phyloP scores from a whole-genome alignment of 2,113 vertebrate species.

The Tupaia chinensis region DNA sequence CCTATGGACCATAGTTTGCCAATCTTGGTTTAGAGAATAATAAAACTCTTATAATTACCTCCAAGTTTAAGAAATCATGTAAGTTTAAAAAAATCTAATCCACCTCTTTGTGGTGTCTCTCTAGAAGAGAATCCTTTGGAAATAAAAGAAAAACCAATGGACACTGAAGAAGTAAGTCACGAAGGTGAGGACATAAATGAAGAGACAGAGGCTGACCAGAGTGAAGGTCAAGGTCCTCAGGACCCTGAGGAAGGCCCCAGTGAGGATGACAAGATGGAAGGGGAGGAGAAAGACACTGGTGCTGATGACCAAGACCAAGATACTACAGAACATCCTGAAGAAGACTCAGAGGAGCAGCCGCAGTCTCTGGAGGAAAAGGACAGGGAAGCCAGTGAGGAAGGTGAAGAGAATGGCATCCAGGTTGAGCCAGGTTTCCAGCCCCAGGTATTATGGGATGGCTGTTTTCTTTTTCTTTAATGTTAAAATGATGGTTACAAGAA shows the following conservation, averaged over 20 bases:
- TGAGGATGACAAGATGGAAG: conserved; percentile 79
- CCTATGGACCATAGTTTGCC: neutral
- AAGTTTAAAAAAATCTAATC: neutral
- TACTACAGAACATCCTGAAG: conserved; percentile 75
- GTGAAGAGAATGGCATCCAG: conserved; percentile 81
- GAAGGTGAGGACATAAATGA: conserved; percentile 81
- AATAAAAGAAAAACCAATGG: conserved; percentile 89
- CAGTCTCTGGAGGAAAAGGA: conserved; percentile 60
- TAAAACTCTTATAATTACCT: neutral
- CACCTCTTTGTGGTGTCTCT: conserved; percentile 1
- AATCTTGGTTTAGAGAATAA: neutral
- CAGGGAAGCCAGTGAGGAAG: conserved; percentile 75
- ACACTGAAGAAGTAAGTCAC: conserved; percentile 86
- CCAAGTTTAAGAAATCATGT: neutral
- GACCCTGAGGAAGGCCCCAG: conserved; percentile 80
- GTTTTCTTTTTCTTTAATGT: neutral
- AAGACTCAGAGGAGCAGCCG: conserved; percentile 82
- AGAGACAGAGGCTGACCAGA: conserved; percentile 78
- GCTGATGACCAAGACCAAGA: conserved; percentile 79
- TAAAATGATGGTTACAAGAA: neutral
- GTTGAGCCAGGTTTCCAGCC: conserved; percentile 89
- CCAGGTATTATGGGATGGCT: conserved; percentile 87
- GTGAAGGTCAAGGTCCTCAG: conserved; percentile 66
- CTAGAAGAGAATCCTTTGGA: conserved; percentile 92
- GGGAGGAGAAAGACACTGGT: conserved; percentile 83